Evolutionary conservation across 2,888 invertebrate species (phyloP).

Genomic region (Brachypterus glaber): DNA sequence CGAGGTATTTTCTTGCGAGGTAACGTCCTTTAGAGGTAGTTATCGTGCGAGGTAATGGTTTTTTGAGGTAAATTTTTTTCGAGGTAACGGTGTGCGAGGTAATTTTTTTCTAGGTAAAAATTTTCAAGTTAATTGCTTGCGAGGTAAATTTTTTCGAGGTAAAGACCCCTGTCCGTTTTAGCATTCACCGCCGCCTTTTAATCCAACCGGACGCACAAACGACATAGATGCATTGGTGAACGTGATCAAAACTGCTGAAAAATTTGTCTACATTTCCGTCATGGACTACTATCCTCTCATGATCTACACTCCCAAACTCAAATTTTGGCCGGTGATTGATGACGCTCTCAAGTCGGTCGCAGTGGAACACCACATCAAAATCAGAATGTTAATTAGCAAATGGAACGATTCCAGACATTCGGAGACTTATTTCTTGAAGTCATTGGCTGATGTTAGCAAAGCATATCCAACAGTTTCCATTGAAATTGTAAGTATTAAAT

Average conservation of each 20-base stretch:
- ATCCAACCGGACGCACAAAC: conserved; percentile 67
- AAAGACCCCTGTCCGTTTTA: conserved; percentile 43
- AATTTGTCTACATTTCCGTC: conserved; percentile 85
- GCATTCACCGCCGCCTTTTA: conserved; percentile 86
- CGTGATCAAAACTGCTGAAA: conserved; percentile 70
- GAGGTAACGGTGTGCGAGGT: too few species aligned
- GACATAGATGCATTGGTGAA: conserved; percentile 79
- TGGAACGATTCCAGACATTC: conserved; percentile 77
- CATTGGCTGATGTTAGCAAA: conserved; percentile 59
- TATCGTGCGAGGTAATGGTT: too few species aligned
- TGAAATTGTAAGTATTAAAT: conserved; percentile 71
- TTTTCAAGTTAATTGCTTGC: too few species aligned
- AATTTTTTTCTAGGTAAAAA: too few species aligned
- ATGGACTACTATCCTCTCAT: conserved; percentile 92
- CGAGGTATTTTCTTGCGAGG: too few species aligned
- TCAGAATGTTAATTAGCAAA: conserved; percentile 76
- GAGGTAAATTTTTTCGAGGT: too few species aligned
- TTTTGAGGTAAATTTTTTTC: too few species aligned
- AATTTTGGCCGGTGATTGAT: conserved; percentile 90
- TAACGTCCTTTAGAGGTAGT: too few species aligned
- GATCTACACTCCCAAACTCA: conserved; percentile 58
- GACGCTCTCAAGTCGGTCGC: conserved; percentile 77
- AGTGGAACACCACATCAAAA: conserved; percentile 65
- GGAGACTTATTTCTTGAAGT: conserved; percentile 71
- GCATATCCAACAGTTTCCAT: conserved; percentile 60